Conservation (phyloP, 1,140 invertebrate genomes). For the Macrobrachium nipponense region DNA sequence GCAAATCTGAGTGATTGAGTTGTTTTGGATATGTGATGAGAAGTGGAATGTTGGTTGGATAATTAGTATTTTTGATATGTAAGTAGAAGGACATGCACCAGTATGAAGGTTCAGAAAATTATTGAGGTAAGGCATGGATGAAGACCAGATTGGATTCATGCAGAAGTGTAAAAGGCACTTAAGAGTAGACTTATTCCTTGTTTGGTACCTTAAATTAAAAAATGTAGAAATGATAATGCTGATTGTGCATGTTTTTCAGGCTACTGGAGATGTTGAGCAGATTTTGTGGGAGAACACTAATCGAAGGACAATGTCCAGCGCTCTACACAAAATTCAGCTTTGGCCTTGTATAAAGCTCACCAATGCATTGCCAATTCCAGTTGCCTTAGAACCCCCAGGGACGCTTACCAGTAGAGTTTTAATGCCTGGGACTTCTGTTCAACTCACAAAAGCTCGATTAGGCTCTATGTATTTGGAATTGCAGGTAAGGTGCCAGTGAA, state of each 20-base stretch:
- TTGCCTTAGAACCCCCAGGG: slow-evolving; percentile 78
- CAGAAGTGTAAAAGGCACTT: too few species aligned
- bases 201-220: too few species aligned
- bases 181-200: too few species aligned
- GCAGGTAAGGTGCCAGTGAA: slow-evolving; percentile 73
- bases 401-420: slow-evolving; percentile 73
- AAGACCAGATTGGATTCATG: too few species aligned
- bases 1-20: too few species aligned
- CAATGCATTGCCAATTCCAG: slow-evolving; percentile 88
- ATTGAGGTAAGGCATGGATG: too few species aligned
- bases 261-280: slow-evolving; percentile 84
- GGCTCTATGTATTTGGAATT: slow-evolving; percentile 79
- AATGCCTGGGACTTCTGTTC: slow-evolving; percentile 76
- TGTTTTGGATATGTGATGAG: too few species aligned
- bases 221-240: neutral
- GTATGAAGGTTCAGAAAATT: too few species aligned
- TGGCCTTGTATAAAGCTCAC: slow-evolving; percentile 90
- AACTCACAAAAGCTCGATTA: slow-evolving; percentile 79
- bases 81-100: too few species aligned
- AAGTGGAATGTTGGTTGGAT: too few species aligned
- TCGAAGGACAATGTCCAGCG: slow-evolving; percentile 82
- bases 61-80: too few species aligned
- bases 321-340: slow-evolving; percentile 86
- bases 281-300: slow-evolving; percentile 85
- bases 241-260: slow-evolving; percentile 70